These are phyloP conservation scores for Rhogogaster chlorosoma DNA, from an alignment of 2,888 invertebrate species.

Conservation along the genomic window DNA sequence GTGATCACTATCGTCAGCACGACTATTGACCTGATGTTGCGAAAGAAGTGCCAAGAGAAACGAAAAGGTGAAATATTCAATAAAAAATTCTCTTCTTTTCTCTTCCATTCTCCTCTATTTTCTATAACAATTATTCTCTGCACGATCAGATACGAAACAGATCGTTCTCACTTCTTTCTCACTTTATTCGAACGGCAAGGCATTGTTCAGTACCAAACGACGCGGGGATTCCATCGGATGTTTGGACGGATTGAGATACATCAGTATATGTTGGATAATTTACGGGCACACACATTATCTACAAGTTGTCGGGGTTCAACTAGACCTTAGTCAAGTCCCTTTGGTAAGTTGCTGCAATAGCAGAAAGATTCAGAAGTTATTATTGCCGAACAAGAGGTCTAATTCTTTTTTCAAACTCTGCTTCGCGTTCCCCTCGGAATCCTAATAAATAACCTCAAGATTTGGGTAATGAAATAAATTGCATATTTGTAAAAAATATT, in stretches of 20 bases:
- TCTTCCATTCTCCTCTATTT: not conserved
- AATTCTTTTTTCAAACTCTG: not conserved
- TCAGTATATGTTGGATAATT: slow-evolving; percentile 75
- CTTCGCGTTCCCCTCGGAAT: not conserved
- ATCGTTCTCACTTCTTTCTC: slow-evolving; percentile 72
- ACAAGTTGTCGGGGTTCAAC: slow-evolving; percentile 63
- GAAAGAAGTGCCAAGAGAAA: slow-evolving; percentile 58
- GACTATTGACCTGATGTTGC: slow-evolving; percentile 66
- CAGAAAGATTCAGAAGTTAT: not conserved
- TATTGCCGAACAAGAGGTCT: not conserved
- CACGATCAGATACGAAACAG: slow-evolving; percentile 55
- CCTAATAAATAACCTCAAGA: not conserved
- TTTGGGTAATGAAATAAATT: not conserved
- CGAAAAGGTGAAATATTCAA: slow-evolving; percentile 59
- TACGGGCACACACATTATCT: slow-evolving; percentile 72
- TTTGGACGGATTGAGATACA: slow-evolving; percentile 76
- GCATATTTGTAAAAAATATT: too few relatives aligned
- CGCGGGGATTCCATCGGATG: slow-evolving; percentile 68
- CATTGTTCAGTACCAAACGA: slow-evolving; percentile 66
- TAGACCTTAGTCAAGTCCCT: slow-evolving; percentile 63
- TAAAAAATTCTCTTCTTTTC: not conserved
- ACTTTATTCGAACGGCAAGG: slow-evolving; percentile 73
- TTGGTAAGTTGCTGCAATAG: slow-evolving; percentile 59
- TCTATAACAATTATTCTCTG: not conserved
- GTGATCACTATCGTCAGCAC: slow-evolving; percentile 66